A percentile compares a stretch with the other conserved stretches of the same genome.
These are phyloP conservation scores for Mastomys coucha DNA, from an alignment of 2,113 vertebrate genomes.

Conservation along the genomic window DNA sequence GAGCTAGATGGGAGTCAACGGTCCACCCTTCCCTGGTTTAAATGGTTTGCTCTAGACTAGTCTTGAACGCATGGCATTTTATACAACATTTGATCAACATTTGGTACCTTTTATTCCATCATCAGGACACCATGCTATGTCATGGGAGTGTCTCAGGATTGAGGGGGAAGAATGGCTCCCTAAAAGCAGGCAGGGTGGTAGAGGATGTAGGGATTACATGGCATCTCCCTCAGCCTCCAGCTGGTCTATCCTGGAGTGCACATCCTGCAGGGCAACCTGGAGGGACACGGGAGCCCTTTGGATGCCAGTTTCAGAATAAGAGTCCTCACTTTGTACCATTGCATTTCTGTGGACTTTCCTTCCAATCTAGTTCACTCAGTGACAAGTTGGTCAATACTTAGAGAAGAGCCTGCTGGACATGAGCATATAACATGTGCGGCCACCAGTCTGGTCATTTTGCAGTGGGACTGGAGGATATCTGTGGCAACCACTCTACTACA, in stretches of 20 bases:
- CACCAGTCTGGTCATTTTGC: neutral
- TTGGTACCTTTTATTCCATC: fast-evolving
- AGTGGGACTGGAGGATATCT: neutral
- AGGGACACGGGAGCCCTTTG: neutral
- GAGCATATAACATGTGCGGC: fast-evolving
- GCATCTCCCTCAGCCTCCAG: neutral
- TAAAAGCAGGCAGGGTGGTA: neutral
- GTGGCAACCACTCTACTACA: neutral
- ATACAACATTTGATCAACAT: fast-evolving
- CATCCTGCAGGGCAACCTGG: neutral
- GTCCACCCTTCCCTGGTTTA: neutral
- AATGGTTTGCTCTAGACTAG: neutral
- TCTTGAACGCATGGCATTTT: neutral
- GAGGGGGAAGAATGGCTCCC: too few species aligned
- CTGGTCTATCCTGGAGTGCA: neutral
- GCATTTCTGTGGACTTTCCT: neutral
- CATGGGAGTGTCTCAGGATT: neutral
- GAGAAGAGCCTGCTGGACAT: too few species aligned
- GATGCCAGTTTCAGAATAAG: too few species aligned
- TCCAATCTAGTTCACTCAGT: fast-evolving
- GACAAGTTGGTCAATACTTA: too few species aligned
- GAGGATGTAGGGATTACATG: fast-evolving
- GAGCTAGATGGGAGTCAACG: neutral
- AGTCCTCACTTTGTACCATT: neutral
- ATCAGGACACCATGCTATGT: too few species aligned